phyloP scores from a whole-genome alignment of 2,113 vertebrate species.

The Stictonetta naevosa region DNA sequence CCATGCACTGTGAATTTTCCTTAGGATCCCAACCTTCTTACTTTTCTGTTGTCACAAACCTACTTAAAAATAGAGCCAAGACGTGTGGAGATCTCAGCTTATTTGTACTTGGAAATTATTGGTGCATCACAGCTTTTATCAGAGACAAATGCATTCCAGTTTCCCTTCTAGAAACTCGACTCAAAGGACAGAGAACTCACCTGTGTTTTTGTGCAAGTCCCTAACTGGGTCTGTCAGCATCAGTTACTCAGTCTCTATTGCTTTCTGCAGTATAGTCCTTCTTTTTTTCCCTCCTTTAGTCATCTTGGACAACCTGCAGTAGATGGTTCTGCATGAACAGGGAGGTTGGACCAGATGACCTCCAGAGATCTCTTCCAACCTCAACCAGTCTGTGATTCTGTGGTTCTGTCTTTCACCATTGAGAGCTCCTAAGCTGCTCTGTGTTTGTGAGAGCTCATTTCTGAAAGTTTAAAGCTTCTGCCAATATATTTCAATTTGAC shows the following conservation, averaged over 20 bases:
- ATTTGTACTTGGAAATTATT: neutral
- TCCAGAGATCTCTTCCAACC: no score
- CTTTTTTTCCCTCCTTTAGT: neutral
- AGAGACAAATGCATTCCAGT: neutral
- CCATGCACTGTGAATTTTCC: neutral
- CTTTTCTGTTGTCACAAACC: neutral
- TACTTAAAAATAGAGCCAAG: neutral
- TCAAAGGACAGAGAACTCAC: neutral
- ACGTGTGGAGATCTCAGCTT: neutral
- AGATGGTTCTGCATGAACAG: no score
- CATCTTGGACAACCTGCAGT: neutral
- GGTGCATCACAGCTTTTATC: neutral
- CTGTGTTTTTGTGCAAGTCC: accelerated
- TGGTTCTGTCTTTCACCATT: neutral
- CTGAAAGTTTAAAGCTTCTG: neutral
- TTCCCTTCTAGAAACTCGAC: neutral
- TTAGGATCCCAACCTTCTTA: neutral
- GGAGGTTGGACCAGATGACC: no score
- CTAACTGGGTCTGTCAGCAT: neutral
- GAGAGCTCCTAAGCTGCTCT: accelerated
- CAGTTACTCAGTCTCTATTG: neutral
- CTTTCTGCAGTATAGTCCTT: neutral
- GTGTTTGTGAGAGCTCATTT: neutral
- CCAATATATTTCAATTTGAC: accelerated
- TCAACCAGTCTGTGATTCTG: no score